Evolutionary conservation across 1,140 invertebrate species (phyloP), one percentile per base, ranked within the genome.

Genomic region (Lepidotrigona ventralis): DNA sequence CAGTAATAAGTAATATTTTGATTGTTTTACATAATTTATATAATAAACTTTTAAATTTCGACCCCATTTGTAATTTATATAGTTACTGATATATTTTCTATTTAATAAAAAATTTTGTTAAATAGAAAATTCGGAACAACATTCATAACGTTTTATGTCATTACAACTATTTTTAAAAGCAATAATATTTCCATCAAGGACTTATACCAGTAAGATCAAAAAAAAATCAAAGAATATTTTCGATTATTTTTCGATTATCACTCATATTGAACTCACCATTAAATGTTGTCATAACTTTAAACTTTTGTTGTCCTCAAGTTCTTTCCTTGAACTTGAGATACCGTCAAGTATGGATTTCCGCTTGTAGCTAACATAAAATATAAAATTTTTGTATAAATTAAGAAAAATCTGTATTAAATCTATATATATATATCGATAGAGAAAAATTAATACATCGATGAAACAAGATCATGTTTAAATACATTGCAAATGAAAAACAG

Each of bases 221-320:
- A 17, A n/a, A 66, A 19, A 33, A 23, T 69, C 9, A 26, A 14
- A 29, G 26, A 15, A 64, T 64, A 15, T 15, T 51, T 71, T 71
- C 1, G 8, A 39, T 17, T 9, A 39, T 11, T 39, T 53, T n/a
- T n/a, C n/a, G n/a, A n/a, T n/a, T 46, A 11, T 54, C 1, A 51
- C 8, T 11, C 2, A 6, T 26, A 33, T 33, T 33, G 33, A 6
- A 77, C 81, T 83, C 56, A 83, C 81, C 81, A 83, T 83, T 60
- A 26, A 75, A 70, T 78, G 81, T 83, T 83, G 74, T 83, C 81
- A 83, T 83, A 83, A 83, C 81, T 78, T 78, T 17, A 56, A 51
- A 9, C 23, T 69, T 68, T 77, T 29, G 23, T 1, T 66, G 19
- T 70, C 21, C 54, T 39, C 63, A 74, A 68, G 54, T n/a, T 21